These are phyloP conservation scores for Brenthis hecate DNA, from an alignment of 2,888 invertebrate species.

Conservation along the genomic window DNA sequence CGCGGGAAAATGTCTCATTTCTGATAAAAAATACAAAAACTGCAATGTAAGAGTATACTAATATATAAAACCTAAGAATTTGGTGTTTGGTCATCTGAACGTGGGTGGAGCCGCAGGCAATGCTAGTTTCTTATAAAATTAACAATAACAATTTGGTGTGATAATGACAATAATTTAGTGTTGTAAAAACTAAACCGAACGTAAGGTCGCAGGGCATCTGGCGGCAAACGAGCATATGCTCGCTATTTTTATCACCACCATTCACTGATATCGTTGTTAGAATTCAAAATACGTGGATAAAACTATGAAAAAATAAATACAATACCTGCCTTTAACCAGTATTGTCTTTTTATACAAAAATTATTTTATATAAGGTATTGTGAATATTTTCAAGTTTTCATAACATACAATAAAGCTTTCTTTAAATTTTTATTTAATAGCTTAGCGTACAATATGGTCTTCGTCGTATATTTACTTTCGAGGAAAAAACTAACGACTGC, in stretches of 20 bases:
- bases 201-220: constrained; percentile 81
- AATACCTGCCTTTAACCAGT: background rate
- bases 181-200: constrained; percentile 42
- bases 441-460: background rate
- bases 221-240: constrained; percentile 67
- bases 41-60: no score
- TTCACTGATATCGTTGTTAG: constrained; percentile 66
- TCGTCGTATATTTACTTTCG: constrained; percentile 19
- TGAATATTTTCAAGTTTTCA: no score
- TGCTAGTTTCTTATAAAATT: no score
- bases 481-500: constrained; percentile 21
- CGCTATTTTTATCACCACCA: constrained; percentile 73
- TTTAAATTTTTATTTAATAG: background rate
- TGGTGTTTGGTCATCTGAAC: no score
- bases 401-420: no score
- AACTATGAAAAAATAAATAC: constrained; percentile 22
- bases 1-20: no score
- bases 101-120: no score
- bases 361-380: no score
- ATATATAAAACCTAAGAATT: no score
- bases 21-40: no score
- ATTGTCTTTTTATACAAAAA: no score
- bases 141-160: background rate
- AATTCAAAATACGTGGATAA: constrained; percentile 48
- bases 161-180: constrained; percentile 16